A percentile compares a stretch with the other conserved stretches of the same genome.
phyloP scores from a whole-genome alignment of 2,888 invertebrate genomes.

The Dicranocentrus wangi region DNA sequence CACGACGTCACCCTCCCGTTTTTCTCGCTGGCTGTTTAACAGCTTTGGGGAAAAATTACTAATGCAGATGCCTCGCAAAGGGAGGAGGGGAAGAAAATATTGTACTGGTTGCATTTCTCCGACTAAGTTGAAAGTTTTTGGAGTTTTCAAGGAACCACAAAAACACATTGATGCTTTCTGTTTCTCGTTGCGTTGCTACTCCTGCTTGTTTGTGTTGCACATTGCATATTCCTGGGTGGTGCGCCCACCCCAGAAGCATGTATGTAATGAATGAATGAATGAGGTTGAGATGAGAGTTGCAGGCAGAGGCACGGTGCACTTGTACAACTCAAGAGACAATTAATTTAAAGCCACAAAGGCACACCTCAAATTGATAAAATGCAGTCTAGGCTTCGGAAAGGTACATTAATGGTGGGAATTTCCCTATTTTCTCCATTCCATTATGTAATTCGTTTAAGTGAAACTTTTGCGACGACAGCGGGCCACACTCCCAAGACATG shows the following conservation, averaged over 20 bases:
- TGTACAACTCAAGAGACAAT: conserved; percentile 36
- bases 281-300: not conserved
- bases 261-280: not conserved
- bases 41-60: not conserved
- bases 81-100: conserved; percentile 29
- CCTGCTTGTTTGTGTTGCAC: not conserved
- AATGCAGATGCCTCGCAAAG: conserved; percentile 11
- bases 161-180: not conserved
- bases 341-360: conserved; percentile 61
- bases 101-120: not conserved
- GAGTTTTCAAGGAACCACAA: conserved; percentile 29
- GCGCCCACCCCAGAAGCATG: too few relatives aligned
- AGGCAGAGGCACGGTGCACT: not conserved
- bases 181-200: too few relatives aligned
- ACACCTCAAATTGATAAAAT: conserved; percentile 55
- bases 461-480: conserved; percentile 18
- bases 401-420: conserved; percentile 38
- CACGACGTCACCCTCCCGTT: conserved; percentile 35
- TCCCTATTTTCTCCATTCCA: conserved; percentile 37
- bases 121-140: too few relatives aligned
- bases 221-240: not conserved
- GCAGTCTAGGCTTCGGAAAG: conserved; percentile 49
- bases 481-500: not conserved
- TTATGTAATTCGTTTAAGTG: conserved; percentile 30
- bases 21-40: not conserved